Evolutionary conservation across 2,888 invertebrate species (phyloP).

Genomic region (Drosophila neoperkinsi): DNA sequence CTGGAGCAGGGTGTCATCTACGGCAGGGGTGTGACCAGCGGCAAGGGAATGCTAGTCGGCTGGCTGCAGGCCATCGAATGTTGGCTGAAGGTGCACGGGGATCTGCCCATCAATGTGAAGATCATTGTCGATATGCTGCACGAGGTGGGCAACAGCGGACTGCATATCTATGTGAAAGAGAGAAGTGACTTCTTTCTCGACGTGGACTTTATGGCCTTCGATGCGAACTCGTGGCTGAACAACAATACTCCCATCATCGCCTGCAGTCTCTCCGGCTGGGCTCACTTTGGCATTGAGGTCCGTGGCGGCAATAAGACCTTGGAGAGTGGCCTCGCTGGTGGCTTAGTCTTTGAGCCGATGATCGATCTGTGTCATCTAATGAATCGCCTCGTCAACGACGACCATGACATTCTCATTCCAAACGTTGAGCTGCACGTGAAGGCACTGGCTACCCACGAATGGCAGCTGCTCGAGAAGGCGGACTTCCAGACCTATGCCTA

Average conservation of each 20-base stretch:
- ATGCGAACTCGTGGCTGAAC: conserved; percentile 49
- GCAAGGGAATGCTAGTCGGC: conserved; percentile 58
- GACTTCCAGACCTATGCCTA: conserved; percentile 43
- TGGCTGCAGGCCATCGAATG: conserved; percentile 56
- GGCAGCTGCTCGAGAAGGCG: conserved; percentile 42
- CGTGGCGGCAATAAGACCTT: conserved; percentile 44
- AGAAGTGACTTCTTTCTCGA: conserved; percentile 42
- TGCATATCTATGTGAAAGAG: conserved; percentile 22
- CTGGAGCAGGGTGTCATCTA: conserved; percentile 25
- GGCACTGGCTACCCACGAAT: conserved; percentile 23
- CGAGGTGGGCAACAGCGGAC: conserved; percentile 49
- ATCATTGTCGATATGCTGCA: conserved; percentile 53
- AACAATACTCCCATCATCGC: conserved; percentile 30
- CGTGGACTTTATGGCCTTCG: conserved; percentile 47
- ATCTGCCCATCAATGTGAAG: conserved; percentile 58
- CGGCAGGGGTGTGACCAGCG: conserved; percentile 54
- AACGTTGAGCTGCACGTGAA: conserved; percentile 5
- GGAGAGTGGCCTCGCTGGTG: conserved; percentile 48
- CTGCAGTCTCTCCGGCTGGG: conserved; percentile 54
- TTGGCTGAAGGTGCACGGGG: conserved; percentile 37
- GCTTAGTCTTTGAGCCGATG: conserved; percentile 61
- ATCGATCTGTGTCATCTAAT: conserved; percentile 56
- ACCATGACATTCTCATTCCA: conserved; percentile 25
- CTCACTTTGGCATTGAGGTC: conserved; percentile 42
- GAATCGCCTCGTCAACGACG: conserved; percentile 35